These are phyloP conservation scores for Trypoxylon attenuatum DNA, from an alignment of 2,888 invertebrate genomes.

Conservation along the genomic window DNA sequence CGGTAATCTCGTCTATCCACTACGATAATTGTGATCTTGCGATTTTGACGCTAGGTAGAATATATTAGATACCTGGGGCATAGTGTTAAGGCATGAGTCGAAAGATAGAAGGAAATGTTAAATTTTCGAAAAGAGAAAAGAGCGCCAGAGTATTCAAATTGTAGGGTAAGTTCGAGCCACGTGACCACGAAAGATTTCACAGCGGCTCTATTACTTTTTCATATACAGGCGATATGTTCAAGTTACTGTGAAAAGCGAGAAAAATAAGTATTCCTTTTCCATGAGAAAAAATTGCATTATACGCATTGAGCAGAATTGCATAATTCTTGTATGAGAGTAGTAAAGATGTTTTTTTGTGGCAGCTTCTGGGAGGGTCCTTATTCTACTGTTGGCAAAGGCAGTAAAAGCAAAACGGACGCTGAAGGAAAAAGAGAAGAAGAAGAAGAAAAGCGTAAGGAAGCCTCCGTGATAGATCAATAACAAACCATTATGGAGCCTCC, in stretches of 20 bases:
- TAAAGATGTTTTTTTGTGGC: constrained; percentile 30
- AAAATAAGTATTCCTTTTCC: no score
- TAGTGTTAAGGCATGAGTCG: no score
- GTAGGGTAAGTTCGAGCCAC: constrained; percentile 41
- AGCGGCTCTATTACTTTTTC: constrained; percentile 45
- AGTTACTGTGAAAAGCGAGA: no score
- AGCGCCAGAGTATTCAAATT: neutral
- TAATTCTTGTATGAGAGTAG: constrained; percentile 57
- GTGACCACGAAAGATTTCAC: constrained; percentile 64
- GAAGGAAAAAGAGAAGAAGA: constrained; percentile 47
- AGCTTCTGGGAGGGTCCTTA: neutral
- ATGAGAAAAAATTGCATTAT: no score
- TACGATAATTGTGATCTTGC: no score
- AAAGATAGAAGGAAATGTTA: neutral
- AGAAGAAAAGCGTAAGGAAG: constrained; percentile 66
- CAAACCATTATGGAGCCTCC: constrained; percentile 69
- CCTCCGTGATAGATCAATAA: constrained; percentile 71
- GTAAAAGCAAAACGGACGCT: constrained; percentile 31
- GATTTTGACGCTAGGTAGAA: no score
- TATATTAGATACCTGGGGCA: no score
- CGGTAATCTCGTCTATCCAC: no score
- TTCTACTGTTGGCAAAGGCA: constrained; percentile 17
- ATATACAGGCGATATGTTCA: neutral
- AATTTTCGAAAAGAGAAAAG: neutral
- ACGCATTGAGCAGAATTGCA: constrained; percentile 22